Percentiles rank a stretch among this genome's conserved stretches.
phyloP scores from a whole-genome alignment of 2,797 vertebrate species.

The Luscinia megarhynchos region DNA sequence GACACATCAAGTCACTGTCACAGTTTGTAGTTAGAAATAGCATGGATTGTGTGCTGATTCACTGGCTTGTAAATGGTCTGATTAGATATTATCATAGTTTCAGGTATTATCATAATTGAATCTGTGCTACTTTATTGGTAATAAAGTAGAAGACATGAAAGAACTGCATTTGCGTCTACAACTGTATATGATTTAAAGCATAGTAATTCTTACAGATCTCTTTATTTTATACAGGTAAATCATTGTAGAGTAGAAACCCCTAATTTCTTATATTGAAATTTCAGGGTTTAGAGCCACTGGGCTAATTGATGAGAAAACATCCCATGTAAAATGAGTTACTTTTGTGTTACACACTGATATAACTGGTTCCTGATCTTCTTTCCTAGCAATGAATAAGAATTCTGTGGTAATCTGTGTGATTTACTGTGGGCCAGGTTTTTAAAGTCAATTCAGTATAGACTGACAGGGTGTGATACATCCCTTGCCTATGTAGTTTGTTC shows the following conservation, averaged over 20 bases:
- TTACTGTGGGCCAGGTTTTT: neutral
- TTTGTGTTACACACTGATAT: neutral
- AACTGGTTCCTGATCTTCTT: neutral
- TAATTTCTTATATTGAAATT: conserved; percentile 6
- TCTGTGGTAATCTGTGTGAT: neutral
- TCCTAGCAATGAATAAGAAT: neutral
- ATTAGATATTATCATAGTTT: conserved; percentile 9
- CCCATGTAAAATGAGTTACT: neutral
- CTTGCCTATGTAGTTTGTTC: neutral
- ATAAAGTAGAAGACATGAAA: conserved; percentile 2
- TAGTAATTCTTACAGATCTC: neutral
- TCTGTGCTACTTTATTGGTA: conserved; percentile 15
- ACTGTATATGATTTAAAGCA: neutral
- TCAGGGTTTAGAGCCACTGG: neutral
- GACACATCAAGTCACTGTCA: neutral
- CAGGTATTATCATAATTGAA: conserved; percentile 1
- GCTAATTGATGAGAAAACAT: neutral
- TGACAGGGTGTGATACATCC: accelerated
- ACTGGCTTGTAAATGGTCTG: conserved; percentile 4
- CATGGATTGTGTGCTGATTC: neutral
- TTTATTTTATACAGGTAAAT: conserved; percentile 31
- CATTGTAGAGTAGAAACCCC: neutral
- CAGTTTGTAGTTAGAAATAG: neutral
- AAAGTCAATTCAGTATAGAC: neutral
- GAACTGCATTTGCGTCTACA: neutral